Percentiles rank a stretch among this genome's conserved stretches.
phyloP scores from a whole-genome alignment of 2,888 invertebrate genomes.

The Penaeus monodon region DNA sequence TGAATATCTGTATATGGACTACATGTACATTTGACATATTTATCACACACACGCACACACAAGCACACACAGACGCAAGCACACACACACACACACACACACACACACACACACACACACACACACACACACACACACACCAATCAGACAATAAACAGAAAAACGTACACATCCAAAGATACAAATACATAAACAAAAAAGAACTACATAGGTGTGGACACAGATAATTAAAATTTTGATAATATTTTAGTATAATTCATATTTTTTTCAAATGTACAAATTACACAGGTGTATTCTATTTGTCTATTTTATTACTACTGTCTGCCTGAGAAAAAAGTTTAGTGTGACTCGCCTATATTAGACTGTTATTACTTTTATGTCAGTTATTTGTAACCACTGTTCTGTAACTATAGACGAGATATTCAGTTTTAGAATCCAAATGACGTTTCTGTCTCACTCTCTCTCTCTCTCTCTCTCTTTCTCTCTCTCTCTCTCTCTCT shows the following conservation, averaged over 20 bases:
- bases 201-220: neutral
- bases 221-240: neutral
- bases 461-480: too few species aligned
- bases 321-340: too few species aligned
- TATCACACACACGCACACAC: conserved; percentile 11
- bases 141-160: neutral
- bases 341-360: neutral
- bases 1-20: too few species aligned
- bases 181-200: neutral
- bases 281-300: too few species aligned
- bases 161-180: too few species aligned
- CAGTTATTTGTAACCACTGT: too few species aligned
- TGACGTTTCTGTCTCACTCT: too few species aligned
- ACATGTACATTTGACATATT: neutral
- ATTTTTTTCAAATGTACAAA: too few species aligned
- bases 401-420: too few species aligned
- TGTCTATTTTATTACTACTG: too few species aligned
- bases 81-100: conserved; percentile 25
- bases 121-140: conserved; percentile 19
- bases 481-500: fast-evolving
- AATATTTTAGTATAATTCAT: neutral
- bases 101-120: conserved; percentile 16
- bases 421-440: neutral
- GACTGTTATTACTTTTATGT: neutral
- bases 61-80: conserved; percentile 7